phyloP scores from a whole-genome alignment of 1,140 invertebrate species.

The Drosophila grimshawi region DNA sequence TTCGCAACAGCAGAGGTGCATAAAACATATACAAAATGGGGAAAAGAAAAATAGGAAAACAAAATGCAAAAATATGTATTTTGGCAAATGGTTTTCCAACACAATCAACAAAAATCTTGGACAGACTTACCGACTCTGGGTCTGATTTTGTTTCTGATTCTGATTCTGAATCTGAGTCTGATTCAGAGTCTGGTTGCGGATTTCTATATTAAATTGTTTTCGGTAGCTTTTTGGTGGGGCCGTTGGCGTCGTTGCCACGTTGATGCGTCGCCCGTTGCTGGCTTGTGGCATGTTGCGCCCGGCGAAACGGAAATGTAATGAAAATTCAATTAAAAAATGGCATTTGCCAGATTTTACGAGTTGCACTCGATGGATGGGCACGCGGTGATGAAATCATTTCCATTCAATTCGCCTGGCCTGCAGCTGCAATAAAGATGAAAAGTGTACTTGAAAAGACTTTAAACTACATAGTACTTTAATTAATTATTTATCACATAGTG shows the following conservation, averaged over 20 bases:
- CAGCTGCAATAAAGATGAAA: neutral
- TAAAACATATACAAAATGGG: constrained; percentile 15
- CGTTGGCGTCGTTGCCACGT: constrained; percentile 19
- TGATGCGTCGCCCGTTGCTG: constrained; percentile 9
- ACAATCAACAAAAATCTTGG: constrained; percentile 44
- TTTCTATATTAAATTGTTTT: constrained; percentile 68
- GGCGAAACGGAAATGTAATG: constrained; percentile 79
- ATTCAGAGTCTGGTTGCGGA: constrained; percentile 16
- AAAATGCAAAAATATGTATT: constrained; percentile 49
- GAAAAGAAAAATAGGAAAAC: constrained; percentile 19
- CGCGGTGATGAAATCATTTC: constrained; percentile 42
- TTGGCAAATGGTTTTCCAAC: constrained; percentile 38
- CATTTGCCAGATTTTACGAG: constrained; percentile 74
- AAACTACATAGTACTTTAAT: constrained; percentile 24
- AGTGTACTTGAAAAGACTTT: neutral
- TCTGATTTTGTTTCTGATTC: constrained; percentile 6
- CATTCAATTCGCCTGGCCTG: constrained; percentile 40
- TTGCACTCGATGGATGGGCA: constrained; percentile 10
- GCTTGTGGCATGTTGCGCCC: constrained; percentile 41
- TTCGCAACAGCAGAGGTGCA: constrained; percentile 57
- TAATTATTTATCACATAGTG: neutral
- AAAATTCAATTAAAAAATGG: constrained; percentile 83
- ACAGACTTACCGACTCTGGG: constrained; percentile 33
- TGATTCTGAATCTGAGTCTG: constrained; percentile 10
- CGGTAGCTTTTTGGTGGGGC: constrained; percentile 19